These are phyloP conservation scores for Tachina grossa DNA, from an alignment of 2,888 invertebrate species.

Conservation along the genomic window DNA sequence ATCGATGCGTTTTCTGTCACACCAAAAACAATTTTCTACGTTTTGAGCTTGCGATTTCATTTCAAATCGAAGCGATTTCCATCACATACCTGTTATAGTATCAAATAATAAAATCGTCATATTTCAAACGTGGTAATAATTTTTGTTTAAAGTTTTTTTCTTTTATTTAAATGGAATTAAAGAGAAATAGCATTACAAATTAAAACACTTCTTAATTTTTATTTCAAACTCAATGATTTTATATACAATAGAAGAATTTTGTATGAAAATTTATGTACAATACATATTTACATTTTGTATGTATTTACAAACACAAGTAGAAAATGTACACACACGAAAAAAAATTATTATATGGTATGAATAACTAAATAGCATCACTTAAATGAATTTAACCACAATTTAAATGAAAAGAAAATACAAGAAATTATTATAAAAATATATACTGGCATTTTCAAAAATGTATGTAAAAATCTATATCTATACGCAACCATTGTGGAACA, in stretches of 20 bases:
- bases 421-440: slow-evolving; percentile 24
- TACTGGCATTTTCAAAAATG: slow-evolving; percentile 20
- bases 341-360: slow-evolving; percentile 51
- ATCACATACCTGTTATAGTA: no score
- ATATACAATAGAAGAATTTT: neutral
- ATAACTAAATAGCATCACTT: slow-evolving; percentile 70
- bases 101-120: no score
- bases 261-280: neutral
- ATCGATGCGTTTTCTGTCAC: no score
- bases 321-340: slow-evolving; percentile 14
- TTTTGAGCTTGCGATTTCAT: no score
- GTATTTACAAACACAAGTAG: slow-evolving; percentile 9
- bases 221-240: neutral
- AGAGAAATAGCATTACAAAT: slow-evolving; percentile 63
- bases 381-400: slow-evolving; percentile 70
- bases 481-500: slow-evolving; percentile 22
- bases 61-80: no score
- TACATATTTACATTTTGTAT: neutral
- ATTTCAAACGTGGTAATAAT: neutral
- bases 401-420: slow-evolving; percentile 62
- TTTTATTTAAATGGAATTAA: slow-evolving; percentile 45
- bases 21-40: no score
- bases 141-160: neutral
- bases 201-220: slow-evolving; percentile 27
- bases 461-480: slow-evolving; percentile 5